Evolutionary conservation across 2,888 invertebrate genomes (phyloP).

Genomic region (Scaptomyza reducta): DNA sequence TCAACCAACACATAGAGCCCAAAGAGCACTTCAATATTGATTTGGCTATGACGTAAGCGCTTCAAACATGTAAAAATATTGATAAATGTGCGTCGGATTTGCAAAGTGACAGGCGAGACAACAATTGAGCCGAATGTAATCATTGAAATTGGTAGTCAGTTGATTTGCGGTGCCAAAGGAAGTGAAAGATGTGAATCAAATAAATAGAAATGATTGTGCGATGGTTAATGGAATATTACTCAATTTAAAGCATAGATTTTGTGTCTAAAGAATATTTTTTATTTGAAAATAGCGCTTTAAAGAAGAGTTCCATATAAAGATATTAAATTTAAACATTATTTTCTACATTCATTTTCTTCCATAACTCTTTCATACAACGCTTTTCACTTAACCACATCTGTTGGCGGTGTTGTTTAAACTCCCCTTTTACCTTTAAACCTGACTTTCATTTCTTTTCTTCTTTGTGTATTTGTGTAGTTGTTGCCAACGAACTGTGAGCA

Average conservation of each 20-base stretch:
- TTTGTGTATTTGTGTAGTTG: slow-evolving; percentile 19
- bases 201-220: neutral
- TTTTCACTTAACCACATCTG: slow-evolving; percentile 1
- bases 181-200: neutral
- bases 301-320: no score
- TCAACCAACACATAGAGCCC: slow-evolving; percentile 7
- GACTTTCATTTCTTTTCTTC: slow-evolving; percentile 1
- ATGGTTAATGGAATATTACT: neutral
- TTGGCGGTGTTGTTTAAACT: neutral
- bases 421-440: neutral
- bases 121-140: slow-evolving; percentile 25
- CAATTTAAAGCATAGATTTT: neutral
- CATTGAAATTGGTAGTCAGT: neutral
- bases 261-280: neutral
- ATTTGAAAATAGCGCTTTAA: neutral
- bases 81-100: slow-evolving; percentile 52
- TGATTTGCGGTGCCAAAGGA: neutral
- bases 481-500: slow-evolving; percentile 66
- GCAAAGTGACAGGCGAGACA: slow-evolving; percentile 43
- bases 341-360: no score
- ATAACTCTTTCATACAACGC: neutral
- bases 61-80: slow-evolving; percentile 63
- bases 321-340: no score
- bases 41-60: slow-evolving; percentile 13
- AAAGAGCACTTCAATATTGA: slow-evolving; percentile 36